Conservation (phyloP, 2,797 vertebrate species). For the Capromys pilorides region DNA sequence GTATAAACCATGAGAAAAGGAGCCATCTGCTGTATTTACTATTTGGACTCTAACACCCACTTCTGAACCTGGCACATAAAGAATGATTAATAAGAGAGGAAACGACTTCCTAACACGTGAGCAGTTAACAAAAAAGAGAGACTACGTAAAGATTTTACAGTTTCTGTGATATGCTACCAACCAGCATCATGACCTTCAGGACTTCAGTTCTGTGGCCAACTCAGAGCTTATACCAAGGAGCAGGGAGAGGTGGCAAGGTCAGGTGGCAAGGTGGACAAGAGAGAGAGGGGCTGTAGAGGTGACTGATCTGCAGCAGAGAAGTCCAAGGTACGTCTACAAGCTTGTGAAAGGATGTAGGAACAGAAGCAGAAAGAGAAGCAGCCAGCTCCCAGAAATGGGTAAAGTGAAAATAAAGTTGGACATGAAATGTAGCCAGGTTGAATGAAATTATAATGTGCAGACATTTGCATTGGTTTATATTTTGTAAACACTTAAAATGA, state of each 20-base stretch:
- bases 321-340: too few relatives aligned
- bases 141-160: not conserved
- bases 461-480: not conserved
- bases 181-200: not conserved
- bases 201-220: too few relatives aligned
- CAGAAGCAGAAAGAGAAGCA: not conserved
- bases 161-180: too few relatives aligned
- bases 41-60: not conserved
- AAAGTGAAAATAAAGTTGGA: not conserved
- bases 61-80: not conserved
- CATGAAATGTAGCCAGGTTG: not conserved
- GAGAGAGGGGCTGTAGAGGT: not conserved
- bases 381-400: accelerated
- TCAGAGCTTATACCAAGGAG: not conserved
- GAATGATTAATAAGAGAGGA: not conserved
- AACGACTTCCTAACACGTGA: too few relatives aligned
- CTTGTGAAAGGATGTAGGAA: not conserved
- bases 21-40: too few relatives aligned
- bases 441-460: not conserved
- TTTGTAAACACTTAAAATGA: not conserved
- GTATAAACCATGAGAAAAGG: not conserved
- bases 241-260: too few relatives aligned
- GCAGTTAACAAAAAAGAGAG: too few relatives aligned
- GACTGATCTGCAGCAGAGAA: not conserved
- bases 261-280: not conserved